These are phyloP conservation scores for Entelurus aequoreus DNA, from an alignment of 2,113 vertebrate species.

Conservation along the genomic window DNA sequence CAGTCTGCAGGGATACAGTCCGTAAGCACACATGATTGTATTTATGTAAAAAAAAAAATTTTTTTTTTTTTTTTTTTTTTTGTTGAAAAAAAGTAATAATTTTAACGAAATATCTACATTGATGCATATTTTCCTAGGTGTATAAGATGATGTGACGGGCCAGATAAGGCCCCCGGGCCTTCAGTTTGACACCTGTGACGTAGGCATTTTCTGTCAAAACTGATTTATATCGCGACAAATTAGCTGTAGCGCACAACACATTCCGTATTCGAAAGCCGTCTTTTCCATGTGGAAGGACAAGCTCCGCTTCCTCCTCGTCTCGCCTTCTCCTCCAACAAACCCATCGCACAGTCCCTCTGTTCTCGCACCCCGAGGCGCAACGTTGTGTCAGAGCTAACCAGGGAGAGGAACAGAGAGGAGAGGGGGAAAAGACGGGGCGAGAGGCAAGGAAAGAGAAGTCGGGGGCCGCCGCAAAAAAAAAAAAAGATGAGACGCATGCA, in stretches of 20 bases:
- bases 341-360: slow-evolving; percentile 75
- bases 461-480: slow-evolving; percentile 60
- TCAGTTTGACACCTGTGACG: too few relatives aligned
- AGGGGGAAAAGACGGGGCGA: slow-evolving; percentile 55
- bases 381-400: slow-evolving; percentile 78
- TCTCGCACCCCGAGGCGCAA: slow-evolving; percentile 76
- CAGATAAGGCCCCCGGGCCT: too few relatives aligned
- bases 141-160: too few relatives aligned
- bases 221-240: not conserved
- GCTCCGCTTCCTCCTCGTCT: slow-evolving; percentile 36
- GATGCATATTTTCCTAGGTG: too few relatives aligned
- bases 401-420: slow-evolving; percentile 69
- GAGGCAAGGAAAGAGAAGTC: slow-evolving; percentile 47
- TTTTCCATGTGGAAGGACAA: not conserved
- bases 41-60: too few relatives aligned
- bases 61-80: too few relatives aligned
- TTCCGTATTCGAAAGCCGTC: not conserved
- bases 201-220: too few relatives aligned
- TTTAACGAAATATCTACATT: too few relatives aligned
- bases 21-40: too few relatives aligned
- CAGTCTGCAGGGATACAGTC: too few relatives aligned
- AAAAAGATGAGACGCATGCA: slow-evolving; percentile 75
- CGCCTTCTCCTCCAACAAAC: slow-evolving; percentile 65
- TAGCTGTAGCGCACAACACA: not conserved
- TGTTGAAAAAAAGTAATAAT: too few relatives aligned